These are phyloP conservation scores for Andrena flavipes DNA, from an alignment of 2,888 invertebrate species.

Conservation along the genomic window DNA sequence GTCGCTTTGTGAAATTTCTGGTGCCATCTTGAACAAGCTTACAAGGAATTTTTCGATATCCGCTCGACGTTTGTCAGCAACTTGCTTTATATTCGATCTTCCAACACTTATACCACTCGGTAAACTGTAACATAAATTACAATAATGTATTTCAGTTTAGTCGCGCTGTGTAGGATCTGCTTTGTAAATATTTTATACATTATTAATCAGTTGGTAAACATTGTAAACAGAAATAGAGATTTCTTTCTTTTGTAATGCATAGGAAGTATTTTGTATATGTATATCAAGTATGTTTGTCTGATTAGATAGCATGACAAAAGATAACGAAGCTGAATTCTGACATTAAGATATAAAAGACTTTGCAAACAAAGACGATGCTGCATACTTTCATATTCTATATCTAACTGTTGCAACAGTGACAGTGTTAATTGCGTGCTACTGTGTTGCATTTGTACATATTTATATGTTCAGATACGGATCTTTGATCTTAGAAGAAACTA, in stretches of 20 bases:
- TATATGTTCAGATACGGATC: too few species aligned
- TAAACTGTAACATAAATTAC: conserved; percentile 85
- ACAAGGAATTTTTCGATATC: conserved; percentile 96
- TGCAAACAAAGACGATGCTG: conserved; percentile 9
- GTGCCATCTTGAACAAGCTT: conserved; percentile 93
- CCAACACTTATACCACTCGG: conserved; percentile 93
- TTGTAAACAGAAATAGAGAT: not conserved
- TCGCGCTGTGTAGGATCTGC: not conserved
- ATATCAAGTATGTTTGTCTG: conserved; percentile 40
- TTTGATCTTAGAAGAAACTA: not conserved
- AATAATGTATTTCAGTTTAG: not conserved
- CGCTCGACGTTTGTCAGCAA: conserved; percentile 95
- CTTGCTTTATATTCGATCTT: conserved; percentile 96
- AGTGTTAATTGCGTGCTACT: not conserved
- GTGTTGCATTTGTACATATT: too few species aligned
- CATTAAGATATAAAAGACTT: conserved; percentile 25
- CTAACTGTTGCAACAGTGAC: not conserved
- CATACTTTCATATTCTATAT: not conserved
- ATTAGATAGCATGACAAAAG: conserved; percentile 58
- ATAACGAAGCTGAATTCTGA: conserved; percentile 35
- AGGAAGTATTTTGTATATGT: not conserved
- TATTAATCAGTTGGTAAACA: not conserved
- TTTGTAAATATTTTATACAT: not conserved
- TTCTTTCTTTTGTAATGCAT: not conserved
- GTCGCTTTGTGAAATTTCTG: conserved; percentile 98